Evolutionary conservation across 2,113 vertebrate species (phyloP), one percentile per base, ranked within the genome.

Genomic region (Catharus fuscescens): DNA sequence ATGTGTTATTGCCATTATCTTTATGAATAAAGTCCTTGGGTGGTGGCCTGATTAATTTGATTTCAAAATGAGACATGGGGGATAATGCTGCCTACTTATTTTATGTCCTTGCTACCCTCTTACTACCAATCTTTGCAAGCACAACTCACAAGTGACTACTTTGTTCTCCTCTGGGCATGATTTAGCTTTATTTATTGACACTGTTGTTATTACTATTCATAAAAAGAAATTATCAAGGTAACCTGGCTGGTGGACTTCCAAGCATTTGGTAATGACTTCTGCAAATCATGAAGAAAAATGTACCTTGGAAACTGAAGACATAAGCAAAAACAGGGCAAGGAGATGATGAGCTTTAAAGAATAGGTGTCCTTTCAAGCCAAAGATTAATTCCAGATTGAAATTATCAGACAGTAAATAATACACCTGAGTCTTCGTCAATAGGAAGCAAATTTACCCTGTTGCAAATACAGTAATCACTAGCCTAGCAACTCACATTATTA

Each of bases 391-490:
- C 66, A 92, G 87, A 89, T 74, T 87, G 77, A 74, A 94, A 86
- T 95, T 86, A 86, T 80, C 45, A 60, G 21, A 14, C 19, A 12
- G 16, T 31, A 82, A 92, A 92, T 66, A 87, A 70, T 38, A 52
- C 62, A 79, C 13, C n/a, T 40, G 62, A 20, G 64, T 28, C 69
- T 96, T 73, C 31, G 10, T 86, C 84, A 91, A 82, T n/a, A 92
- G 34, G 42, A 96, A 96, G 82, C 66, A 92, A 96, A 97, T 92
- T 94, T 74, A 92, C 65, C 9, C 28, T 61, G 45, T 64, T 92
- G 69, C 65, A 83, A 95, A 94, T 97, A 79, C 18, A 52, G 88
- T 96, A 95, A 97, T 97, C 74, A 80, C 84, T 59, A 93, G 61
- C 60, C 81, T 96, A 71, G 85, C 36, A 21, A 86, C 45, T 77